Percentiles rank a stretch among this genome's conserved stretches.
phyloP scores from a whole-genome alignment of 1,140 invertebrate genomes.

The Drosophila ficusphila region DNA sequence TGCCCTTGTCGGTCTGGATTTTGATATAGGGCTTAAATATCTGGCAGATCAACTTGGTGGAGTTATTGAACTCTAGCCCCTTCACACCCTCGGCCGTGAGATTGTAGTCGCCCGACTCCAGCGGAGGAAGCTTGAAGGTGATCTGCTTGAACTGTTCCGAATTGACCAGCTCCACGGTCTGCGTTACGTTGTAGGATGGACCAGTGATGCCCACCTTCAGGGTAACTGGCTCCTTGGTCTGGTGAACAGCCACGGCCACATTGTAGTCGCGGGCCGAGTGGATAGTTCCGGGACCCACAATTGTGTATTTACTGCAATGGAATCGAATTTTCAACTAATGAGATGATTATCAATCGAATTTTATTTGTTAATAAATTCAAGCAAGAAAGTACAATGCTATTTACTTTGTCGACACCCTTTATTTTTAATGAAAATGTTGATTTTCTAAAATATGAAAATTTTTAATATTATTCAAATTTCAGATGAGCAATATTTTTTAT shows the following conservation, averaged over 20 bases:
- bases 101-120: constrained; percentile 91
- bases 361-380: too few relatives aligned
- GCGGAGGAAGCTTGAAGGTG: constrained; percentile 90
- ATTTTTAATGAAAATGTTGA: too few relatives aligned
- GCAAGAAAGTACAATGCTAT: too few relatives aligned
- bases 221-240: constrained; percentile 86
- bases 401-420: too few relatives aligned
- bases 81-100: constrained; percentile 89
- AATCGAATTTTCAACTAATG: too few relatives aligned
- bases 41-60: constrained; percentile 95
- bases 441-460: too few relatives aligned
- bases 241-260: constrained; percentile 89
- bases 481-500: too few relatives aligned
- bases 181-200: constrained; percentile 88
- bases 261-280: constrained; percentile 93
- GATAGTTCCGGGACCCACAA: constrained; percentile 92
- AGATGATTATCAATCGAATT: too few relatives aligned
- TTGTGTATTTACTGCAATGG: constrained; percentile 86
- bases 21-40: constrained; percentile 89
- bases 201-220: constrained; percentile 91
- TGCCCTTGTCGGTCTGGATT: constrained; percentile 96
- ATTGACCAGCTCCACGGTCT: constrained; percentile 87
- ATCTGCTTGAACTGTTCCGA: constrained; percentile 88
- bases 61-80: constrained; percentile 96
- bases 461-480: too few relatives aligned